Evolutionary conservation across 2,888 invertebrate species (phyloP).

Genomic region (Drepanosiphum platanoidis): DNA sequence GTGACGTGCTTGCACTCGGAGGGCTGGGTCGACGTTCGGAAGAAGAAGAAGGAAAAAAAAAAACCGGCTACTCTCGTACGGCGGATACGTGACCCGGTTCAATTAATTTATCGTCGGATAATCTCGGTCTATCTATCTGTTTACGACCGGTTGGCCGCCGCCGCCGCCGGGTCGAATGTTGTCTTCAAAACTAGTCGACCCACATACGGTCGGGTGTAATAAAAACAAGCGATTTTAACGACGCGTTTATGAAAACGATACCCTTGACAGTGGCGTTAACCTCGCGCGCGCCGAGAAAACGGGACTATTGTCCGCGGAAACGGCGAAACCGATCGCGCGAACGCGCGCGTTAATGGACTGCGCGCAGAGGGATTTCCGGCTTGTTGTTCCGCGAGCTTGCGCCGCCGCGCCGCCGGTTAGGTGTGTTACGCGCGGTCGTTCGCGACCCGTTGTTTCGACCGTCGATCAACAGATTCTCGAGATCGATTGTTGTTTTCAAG

Average conservation of each 20-base stretch:
- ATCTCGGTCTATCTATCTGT: conserved; percentile 6
- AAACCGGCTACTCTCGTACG: not conserved
- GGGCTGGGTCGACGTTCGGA: conserved; percentile 10
- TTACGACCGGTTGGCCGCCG: conserved; percentile 34
- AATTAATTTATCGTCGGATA: conserved; percentile 41
- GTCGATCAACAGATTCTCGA: no score
- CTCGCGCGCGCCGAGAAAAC: no score
- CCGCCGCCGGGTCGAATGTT: not conserved
- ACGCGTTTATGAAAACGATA: conserved; percentile 31
- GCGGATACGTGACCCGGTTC: conserved; percentile 38
- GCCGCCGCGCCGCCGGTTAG: no score
- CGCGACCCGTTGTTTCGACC: no score
- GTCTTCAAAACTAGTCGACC: conserved; percentile 47
- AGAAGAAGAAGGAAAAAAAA: conserved; percentile 1
- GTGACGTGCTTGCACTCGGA: conserved; percentile 6
- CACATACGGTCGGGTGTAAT: not conserved
- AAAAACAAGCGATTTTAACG: not conserved
- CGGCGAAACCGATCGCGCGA: no score
- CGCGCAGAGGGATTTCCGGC: no score
- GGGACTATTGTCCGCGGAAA: no score
- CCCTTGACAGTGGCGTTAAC: conserved; percentile 34
- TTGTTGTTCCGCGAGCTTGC: no score
- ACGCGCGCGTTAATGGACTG: no score
- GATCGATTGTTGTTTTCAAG: no score
- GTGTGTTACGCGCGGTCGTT: no score